Base-by-base conservation (phyloP, 1,140 invertebrate species). In the Drosophila tristis region DNA sequence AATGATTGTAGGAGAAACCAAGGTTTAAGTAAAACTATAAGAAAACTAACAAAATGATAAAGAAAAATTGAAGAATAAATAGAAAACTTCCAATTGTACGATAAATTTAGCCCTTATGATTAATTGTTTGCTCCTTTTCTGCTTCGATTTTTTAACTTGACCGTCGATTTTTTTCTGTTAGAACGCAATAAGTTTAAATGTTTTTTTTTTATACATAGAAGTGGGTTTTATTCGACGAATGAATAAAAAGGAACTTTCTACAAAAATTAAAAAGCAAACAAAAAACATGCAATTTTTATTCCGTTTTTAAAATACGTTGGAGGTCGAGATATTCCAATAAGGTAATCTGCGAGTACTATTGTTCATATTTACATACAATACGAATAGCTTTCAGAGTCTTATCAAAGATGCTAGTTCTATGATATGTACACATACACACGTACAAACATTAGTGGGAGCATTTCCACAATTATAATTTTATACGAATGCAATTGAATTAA, bases 61-160 rank as follows among this genome's bases (percentile, higher is more conserved):
- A 13, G n/a, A 35, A 43, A 31, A 25, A 29, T 63, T 63, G 31
- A 70, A 58, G 50, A 68, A 50, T 31, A 42, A 61, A 50, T 42
- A 25, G 45, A 55, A 64, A 66, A 25, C 59, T 77, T 86, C 63
- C 73, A 81, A 56, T 67, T 78, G 74, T 87, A 78, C 70, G 56
- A 85, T 85, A 86, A 49, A 74, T 58, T 64, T 84, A 65, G 67
- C 51, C 29, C 42, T 20, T 74, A 74, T 58, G 59, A 64, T 67
- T 45, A 43, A 70, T 70, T 67, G 23, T 49, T 53, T 53, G 15
- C 5, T 48, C 16, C 26, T 26, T n/a, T 50, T 45, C 9, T 56
- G 51, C 64, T 73, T 50, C 45, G 51, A 26, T 42, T 55, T 73
- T 20, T 16, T 31, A 73, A 16, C 16, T 51, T 53, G 44, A 57